A percentile compares a stretch with the other conserved stretches of the same genome.
phyloP scores from a whole-genome alignment of 2,888 invertebrate genomes.

The Platycnemis pennipes region DNA sequence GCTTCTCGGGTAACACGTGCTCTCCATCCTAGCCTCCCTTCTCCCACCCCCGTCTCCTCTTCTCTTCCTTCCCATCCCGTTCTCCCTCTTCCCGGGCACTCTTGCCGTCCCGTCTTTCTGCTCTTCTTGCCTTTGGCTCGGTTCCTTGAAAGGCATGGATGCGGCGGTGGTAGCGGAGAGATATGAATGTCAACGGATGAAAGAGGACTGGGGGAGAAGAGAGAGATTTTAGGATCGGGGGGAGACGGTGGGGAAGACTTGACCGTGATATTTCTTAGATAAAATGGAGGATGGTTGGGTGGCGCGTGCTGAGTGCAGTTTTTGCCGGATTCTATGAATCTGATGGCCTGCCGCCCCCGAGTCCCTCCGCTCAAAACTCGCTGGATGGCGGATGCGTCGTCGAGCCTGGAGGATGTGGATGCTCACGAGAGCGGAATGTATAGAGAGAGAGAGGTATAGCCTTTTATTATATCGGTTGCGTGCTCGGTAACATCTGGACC shows the following conservation, averaged over 20 bases:
- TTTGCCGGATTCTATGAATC: slow-evolving; percentile 1
- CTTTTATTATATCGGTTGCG: slow-evolving; percentile 39
- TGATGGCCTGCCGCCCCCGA: not conserved
- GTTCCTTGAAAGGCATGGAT: not conserved
- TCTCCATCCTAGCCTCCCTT: not conserved
- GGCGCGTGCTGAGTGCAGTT: not conserved
- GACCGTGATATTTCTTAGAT: not conserved
- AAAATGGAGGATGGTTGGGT: not conserved
- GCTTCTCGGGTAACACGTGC: not conserved
- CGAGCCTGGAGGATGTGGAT: not conserved
- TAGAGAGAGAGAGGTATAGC: not conserved
- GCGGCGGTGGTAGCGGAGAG: not conserved
- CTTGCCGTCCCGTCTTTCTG: not conserved
- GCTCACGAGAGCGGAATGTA: not conserved
- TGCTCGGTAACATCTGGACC: slow-evolving; percentile 21
- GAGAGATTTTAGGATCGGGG: not conserved
- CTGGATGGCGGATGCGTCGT: not conserved
- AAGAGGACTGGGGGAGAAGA: not conserved
- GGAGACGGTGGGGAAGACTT: not conserved
- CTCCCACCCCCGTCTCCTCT: too few relatives aligned
- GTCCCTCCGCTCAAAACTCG: not conserved
- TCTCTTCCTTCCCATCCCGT: not conserved
- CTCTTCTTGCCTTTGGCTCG: not conserved
- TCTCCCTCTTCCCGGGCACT: not conserved
- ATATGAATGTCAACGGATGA: slow-evolving; percentile 38